Evolutionary conservation across 2,888 invertebrate species (phyloP).

Genomic region (Drosophila percnosoma): DNA sequence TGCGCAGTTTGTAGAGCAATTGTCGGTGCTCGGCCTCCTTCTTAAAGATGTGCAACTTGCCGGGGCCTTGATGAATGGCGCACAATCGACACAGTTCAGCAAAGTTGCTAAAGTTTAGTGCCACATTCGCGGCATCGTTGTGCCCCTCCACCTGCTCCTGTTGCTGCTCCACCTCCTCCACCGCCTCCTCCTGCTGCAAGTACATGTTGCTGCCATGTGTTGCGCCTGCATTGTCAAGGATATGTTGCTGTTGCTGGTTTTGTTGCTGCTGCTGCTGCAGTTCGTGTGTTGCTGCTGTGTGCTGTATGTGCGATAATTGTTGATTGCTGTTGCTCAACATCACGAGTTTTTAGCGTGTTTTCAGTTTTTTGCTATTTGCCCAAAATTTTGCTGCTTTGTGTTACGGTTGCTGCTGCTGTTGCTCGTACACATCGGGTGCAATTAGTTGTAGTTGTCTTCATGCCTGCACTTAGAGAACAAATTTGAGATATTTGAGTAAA

Average conservation of each 20-base stretch:
- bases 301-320: conserved; percentile 39
- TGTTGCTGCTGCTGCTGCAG: conserved; percentile 54
- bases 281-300: conserved; percentile 51
- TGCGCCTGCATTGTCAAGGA: conserved; percentile 48
- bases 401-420: neutral
- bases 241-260: conserved; percentile 52
- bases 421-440: conserved; percentile 29
- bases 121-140: conserved; percentile 74
- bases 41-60: conserved; percentile 89
- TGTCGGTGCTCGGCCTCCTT: conserved; percentile 90
- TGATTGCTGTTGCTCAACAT: conserved; percentile 81
- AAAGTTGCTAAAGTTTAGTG: conserved; percentile 89
- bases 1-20: conserved; percentile 89
- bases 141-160: neutral
- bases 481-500: neutral
- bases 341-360: conserved; percentile 58
- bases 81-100: conserved; percentile 90
- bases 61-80: conserved; percentile 89
- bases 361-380: neutral
- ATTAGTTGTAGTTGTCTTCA: conserved; percentile 6
- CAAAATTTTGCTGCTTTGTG: neutral
- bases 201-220: conserved; percentile 49
- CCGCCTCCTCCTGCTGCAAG: conserved; percentile 76
- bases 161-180: conserved; percentile 80
- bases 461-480: neutral